Percentiles rank a stretch among this genome's conserved stretches.
Conservation (phyloP, 64 coral and sea anemone genomes). For the Pocillopora verrucosa region DNA sequence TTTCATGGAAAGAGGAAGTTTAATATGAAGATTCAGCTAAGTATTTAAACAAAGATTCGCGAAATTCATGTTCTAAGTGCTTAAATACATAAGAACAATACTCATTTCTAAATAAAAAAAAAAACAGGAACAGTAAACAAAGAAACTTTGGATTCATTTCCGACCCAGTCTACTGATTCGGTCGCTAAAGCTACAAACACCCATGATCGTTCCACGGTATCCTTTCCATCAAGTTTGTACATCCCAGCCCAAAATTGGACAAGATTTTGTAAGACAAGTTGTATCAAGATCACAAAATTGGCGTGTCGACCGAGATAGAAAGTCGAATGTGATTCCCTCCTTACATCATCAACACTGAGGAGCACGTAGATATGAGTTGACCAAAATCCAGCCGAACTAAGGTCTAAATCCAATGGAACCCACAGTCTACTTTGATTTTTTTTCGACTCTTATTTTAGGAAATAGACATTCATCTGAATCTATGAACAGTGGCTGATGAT, state of each 20-base stretch:
- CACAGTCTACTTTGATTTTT: neutral
- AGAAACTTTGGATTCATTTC: no score
- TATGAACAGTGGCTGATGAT: neutral
- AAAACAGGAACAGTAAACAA: no score
- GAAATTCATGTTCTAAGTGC: no score
- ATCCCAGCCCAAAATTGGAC: neutral
- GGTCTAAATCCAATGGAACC: neutral
- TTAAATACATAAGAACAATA: no score
- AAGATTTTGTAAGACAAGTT: neutral
- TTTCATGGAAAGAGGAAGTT: no score
- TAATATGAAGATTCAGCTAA: no score
- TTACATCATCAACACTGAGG: slow-evolving; percentile 3
- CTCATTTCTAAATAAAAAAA: no score
- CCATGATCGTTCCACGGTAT: slow-evolving; percentile 16
- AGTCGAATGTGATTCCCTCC: neutral
- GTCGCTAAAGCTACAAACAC: no score
- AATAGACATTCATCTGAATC: neutral
- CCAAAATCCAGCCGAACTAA: neutral
- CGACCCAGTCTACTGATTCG: no score
- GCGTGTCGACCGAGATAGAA: neutral
- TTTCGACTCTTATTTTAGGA: neutral
- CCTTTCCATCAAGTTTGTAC: neutral
- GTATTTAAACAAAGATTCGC: no score
- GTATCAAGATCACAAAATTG: slow-evolving; percentile 17
- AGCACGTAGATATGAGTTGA: neutral